Base-by-base conservation (phyloP, 2,113 vertebrate species). In the Thalassarche chlororhynchos region DNA sequence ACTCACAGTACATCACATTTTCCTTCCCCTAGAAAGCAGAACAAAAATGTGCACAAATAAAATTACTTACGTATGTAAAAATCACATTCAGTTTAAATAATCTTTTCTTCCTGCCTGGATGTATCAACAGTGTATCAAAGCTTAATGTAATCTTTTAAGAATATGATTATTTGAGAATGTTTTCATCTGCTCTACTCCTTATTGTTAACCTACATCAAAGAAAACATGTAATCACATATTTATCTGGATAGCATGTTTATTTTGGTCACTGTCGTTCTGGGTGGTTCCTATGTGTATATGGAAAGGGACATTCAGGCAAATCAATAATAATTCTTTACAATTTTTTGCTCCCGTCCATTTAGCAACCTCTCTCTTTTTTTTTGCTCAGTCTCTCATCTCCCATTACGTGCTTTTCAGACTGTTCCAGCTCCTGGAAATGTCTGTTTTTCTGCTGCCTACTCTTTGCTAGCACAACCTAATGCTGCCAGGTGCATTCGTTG, bases 41-140 rank as follows among this genome's bases (percentile, higher is more conserved):
- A 84, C 88, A 94, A 96, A 97, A 86, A 89, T 78, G 75, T 80
- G 92, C 40, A 81, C 72, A 96, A 98, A 89, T 95, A 86, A 95
- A 98, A 97, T 96, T 87, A 95, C 54, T 96, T 96, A 74, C 86
- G 77, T 95, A 88, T 96, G 57, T 84, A 91, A 97, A 96, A 95
- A 78, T 69, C 32, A 8, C 60, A 87, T 79, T 96, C 60, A 66
- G 89, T 96, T 97, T 86, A 94, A 97, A 87, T 96, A 36, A 79
- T 94, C 74, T 88, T 97, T 97, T 96, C 78, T 90, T 96, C 25
- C 64, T 96, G 77, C 60, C 62, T 95, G 42, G 85, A 47, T 95
- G 42, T 80, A 89, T 91, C 91, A 83, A 54, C 87, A 77, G 18
- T 81, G 10, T 93, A 86, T 74, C 84, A 91, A 94, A 93, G 70